Conservation (phyloP, 2,888 invertebrate species). For the Carabus problematicus region DNA sequence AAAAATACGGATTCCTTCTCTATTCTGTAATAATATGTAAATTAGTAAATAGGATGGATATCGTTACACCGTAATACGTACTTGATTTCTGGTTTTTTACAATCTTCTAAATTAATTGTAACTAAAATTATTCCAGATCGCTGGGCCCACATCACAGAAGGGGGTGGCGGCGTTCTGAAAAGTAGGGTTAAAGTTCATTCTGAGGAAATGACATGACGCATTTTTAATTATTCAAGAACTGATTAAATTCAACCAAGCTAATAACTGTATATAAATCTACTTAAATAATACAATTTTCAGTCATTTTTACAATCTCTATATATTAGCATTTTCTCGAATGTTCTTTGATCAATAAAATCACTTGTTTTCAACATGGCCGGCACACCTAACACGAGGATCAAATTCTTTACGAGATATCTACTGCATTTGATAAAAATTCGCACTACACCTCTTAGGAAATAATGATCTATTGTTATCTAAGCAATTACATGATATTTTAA, state of each 20-base stretch:
- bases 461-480: background rate
- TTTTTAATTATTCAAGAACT: conserved; percentile 22
- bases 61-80: conserved; percentile 56
- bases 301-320: background rate
- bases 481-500: background rate
- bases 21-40: conserved; percentile 60
- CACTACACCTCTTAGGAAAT: no score
- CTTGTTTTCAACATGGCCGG: conserved; percentile 56
- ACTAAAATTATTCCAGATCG: conserved; percentile 81
- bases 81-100: conserved; percentile 83
- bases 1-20: conserved; percentile 79
- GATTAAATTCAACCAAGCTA: no score
- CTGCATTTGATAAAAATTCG: no score
- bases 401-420: no score
- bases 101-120: conserved; percentile 90
- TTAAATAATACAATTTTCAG: background rate
- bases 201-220: conserved; percentile 33
- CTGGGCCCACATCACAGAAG: conserved; percentile 95
- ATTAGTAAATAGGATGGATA: background rate
- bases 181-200: conserved; percentile 49
- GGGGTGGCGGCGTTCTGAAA: conserved; percentile 77
- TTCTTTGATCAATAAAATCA: conserved; percentile 59
- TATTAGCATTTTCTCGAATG: conserved; percentile 50
- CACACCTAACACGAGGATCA: conserved; percentile 51
- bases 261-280: background rate